A percentile compares a stretch with the other conserved stretches of the same genome.
Evolutionary conservation across 1,140 invertebrate genomes (phyloP).

Genomic region (Periplaneta americana): DNA sequence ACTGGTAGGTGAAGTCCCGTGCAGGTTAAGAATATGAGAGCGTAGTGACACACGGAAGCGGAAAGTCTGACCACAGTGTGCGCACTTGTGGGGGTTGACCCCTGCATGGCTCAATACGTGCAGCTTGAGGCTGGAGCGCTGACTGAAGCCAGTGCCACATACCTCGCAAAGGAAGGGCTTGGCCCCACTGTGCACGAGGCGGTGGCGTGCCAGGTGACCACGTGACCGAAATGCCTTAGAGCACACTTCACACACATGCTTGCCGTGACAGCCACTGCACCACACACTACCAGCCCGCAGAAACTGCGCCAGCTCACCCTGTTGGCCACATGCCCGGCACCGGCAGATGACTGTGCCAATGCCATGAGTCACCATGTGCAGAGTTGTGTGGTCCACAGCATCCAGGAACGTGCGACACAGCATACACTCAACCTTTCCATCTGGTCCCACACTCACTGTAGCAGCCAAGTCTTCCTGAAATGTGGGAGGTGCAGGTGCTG

Average conservation of each 20-base stretch:
- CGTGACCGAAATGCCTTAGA: slow-evolving; percentile 28
- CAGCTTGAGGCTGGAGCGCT: slow-evolving; percentile 47
- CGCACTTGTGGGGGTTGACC: slow-evolving; percentile 48
- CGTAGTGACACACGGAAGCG: slow-evolving; percentile 38
- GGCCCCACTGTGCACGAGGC: slow-evolving; percentile 28
- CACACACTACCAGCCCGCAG: background rate
- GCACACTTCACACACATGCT: slow-evolving; percentile 28
- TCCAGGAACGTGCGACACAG: slow-evolving; percentile 18
- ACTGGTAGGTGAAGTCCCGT: slow-evolving; percentile 23
- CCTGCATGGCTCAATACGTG: slow-evolving; percentile 47
- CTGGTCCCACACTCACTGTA: slow-evolving; percentile 17
- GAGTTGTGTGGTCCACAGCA: slow-evolving; percentile 17
- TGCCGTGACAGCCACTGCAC: background rate
- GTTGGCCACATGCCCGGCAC: slow-evolving; percentile 23
- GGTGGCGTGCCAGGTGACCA: slow-evolving; percentile 27
- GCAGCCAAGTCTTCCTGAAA: background rate
- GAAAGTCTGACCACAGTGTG: slow-evolving; percentile 46
- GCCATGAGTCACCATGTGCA: slow-evolving; percentile 24
- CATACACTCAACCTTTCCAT: slow-evolving; percentile 21
- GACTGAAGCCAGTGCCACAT: slow-evolving; percentile 52
- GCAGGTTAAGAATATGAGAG: slow-evolving; percentile 40
- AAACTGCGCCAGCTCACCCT: slow-evolving; percentile 19
- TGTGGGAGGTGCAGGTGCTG: too few species aligned
- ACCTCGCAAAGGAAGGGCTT: slow-evolving; percentile 42
- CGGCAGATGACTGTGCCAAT: slow-evolving; percentile 23